A percentile compares a stretch with the other conserved stretches of the same genome.
Evolutionary conservation across 2,888 invertebrate species (phyloP).

Genomic region (Spisula subtruncata): DNA sequence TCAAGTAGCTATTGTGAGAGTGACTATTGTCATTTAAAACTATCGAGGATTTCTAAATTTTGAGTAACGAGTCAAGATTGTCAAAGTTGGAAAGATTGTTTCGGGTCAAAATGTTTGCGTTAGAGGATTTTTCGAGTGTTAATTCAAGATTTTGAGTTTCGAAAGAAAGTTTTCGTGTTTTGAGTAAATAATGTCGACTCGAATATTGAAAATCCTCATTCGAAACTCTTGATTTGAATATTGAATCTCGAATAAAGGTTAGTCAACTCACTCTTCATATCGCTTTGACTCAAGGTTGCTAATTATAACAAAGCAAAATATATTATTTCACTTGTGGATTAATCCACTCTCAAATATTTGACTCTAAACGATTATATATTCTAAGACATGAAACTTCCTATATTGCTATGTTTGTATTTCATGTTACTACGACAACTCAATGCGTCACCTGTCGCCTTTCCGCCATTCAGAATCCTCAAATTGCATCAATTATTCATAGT

Average conservation of each 20-base stretch:
- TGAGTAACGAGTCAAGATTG: no score
- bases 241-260: no score
- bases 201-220: no score
- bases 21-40: neutral
- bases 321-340: neutral
- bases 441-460: slow-evolving; percentile 20
- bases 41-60: no score
- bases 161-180: no score
- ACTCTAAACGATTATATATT: neutral
- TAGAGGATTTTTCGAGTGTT: no score
- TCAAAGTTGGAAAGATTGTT: no score
- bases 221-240: no score
- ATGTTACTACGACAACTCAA: slow-evolving; percentile 6
- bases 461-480: neutral
- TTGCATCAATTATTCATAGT: neutral
- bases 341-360: neutral
- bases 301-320: neutral
- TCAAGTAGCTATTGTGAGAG: no score
- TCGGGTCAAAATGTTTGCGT: no score
- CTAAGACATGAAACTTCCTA: neutral
- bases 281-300: neutral
- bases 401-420: neutral
- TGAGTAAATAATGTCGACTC: no score
- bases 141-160: no score
- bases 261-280: neutral